Evolutionary conservation across 37 sponge, comb jelly and placozoan genomes (phyloP), one percentile per base, ranked within the genome.

Genomic region (Halichondria panicea): DNA sequence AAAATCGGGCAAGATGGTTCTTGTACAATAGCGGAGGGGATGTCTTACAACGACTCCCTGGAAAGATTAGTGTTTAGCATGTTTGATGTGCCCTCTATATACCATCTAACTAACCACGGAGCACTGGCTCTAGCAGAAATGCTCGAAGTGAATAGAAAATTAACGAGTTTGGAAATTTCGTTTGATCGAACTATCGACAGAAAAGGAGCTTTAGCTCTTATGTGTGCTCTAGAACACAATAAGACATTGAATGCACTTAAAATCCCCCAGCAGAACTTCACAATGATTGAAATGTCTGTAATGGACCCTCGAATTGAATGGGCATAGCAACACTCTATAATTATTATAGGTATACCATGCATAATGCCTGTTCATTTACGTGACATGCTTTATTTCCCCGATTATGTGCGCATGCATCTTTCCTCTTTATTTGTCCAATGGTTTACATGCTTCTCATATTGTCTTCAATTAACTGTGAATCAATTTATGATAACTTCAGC

Each of bases 201-300:
- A 21, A 55, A 25, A n/a, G 73, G 73, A 8, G 56, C 73, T 6
- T 13, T 57, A 22, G 28, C 59, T 9, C 39, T 72, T 3, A 42
- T 72, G 0, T 11, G 6, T 34, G 53, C 73, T 38, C 73, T 72
- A 38, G 13, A 72, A 18, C 1, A 30, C 3, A 72, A 72, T 27
- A 32, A 38, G 3, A 72, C 59, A 30, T 18, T 72, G 35, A 72
- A 55, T 57, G 19, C 4, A 5, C 28, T 72, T 7, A 72, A 56
- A 40, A 18, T 72, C 22, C 73, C 73, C 6, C 73, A 72, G 73
- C 73, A 72, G 2, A 36, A 39, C 42, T 72, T 72, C 59, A 21
- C 73, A 5, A 38, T 40, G 13, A n/a, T 35, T 8, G 73, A 72
- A 27, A 53, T 72, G 12, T 22, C 7, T 27, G 33, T 42, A 21